phyloP scores from a whole-genome alignment of 1,140 invertebrate species.

The Drosophila willistoni region DNA sequence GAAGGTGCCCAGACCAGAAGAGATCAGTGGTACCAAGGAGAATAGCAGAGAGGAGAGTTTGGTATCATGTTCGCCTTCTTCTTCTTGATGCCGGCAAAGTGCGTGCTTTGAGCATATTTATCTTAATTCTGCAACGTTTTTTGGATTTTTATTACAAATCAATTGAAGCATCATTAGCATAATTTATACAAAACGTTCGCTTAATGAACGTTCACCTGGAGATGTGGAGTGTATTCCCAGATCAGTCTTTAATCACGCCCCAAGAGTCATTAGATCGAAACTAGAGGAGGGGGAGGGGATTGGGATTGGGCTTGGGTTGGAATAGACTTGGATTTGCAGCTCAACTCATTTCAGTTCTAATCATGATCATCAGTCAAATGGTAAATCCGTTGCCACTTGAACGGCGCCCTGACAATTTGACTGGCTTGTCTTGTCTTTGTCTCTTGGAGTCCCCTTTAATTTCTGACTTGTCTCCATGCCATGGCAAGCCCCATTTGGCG shows the following conservation, averaged over 20 bases:
- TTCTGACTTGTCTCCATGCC: neutral
- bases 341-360: slow-evolving; percentile 40
- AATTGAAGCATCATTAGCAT: slow-evolving; percentile 83
- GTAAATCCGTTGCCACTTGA: slow-evolving; percentile 57
- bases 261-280: slow-evolving; percentile 15
- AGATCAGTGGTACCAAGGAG: neutral
- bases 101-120: slow-evolving; percentile 82
- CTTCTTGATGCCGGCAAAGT: slow-evolving; percentile 50
- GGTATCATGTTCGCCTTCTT: slow-evolving; percentile 23
- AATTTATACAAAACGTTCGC: slow-evolving; percentile 83
- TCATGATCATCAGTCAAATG: slow-evolving; percentile 82
- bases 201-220: slow-evolving; percentile 75
- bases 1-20: slow-evolving; percentile 32
- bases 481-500: slow-evolving; percentile 7
- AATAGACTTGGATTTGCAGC: too few relatives aligned
- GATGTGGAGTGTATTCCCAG: neutral
- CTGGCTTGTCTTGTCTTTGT: slow-evolving; percentile 39
- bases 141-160: slow-evolving; percentile 83
- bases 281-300: slow-evolving; percentile 5
- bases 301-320: neutral
- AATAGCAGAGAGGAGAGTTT: too few relatives aligned
- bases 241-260: neutral
- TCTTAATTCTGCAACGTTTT: slow-evolving; percentile 74
- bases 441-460: neutral
- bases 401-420: slow-evolving; percentile 71